Conservation (phyloP, 2,113 vertebrate genomes). For the Ploceus nigricollis region DNA sequence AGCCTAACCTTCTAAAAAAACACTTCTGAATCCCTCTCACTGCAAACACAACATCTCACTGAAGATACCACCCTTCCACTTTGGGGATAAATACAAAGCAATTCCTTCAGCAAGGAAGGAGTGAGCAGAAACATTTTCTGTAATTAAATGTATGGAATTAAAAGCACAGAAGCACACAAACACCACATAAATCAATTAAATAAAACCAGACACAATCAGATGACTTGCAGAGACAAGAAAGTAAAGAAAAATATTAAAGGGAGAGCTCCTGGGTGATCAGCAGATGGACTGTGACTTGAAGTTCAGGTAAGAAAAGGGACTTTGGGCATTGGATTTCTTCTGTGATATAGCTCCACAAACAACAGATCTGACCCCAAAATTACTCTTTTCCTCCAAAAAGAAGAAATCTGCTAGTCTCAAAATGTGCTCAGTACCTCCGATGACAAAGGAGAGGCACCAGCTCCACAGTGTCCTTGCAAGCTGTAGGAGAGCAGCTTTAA, state of each 20-base stretch:
- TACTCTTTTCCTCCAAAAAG: neutral
- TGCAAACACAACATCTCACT: neutral
- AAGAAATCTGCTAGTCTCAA: neutral
- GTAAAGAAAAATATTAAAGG: neutral
- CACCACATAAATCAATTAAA: neutral
- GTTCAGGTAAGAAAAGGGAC: neutral
- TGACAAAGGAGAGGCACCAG: neutral
- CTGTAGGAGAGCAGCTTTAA: neutral
- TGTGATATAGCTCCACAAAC: neutral
- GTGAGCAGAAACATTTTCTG: neutral
- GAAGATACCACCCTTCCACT: neutral
- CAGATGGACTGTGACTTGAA: neutral
- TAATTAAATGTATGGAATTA: neutral
- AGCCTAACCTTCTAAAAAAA: neutral
- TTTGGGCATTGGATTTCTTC: neutral
- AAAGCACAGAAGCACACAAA: neutral
- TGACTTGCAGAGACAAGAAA: neutral
- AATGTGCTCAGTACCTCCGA: neutral
- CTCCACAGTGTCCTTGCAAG: neutral
- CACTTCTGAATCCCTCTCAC: neutral
- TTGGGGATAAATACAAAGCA: neutral
- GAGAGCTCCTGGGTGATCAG: neutral
- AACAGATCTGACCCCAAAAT: neutral
- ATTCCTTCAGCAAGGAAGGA: neutral
- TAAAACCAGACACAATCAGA: neutral